Base-by-base conservation (phyloP, 2,888 invertebrate species). In the Autographa gamma region DNA sequence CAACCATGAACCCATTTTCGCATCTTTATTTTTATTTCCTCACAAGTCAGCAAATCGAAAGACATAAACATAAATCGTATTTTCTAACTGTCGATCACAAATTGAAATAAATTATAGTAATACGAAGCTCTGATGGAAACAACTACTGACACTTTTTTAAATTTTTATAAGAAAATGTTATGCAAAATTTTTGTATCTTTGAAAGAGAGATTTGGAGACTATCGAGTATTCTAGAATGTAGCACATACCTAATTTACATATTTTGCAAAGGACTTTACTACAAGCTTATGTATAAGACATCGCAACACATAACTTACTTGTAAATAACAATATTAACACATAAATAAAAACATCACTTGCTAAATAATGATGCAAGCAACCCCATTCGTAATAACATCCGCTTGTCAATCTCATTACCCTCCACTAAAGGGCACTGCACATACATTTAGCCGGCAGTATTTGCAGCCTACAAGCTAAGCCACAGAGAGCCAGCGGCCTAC, bases 401-500 rank as follows among this genome's bases (percentile, higher is more conserved):
- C 54, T 3, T 25, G 19, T 19, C 11, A 25, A 56, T 56, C 54
- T 56, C 54, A 56, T 56, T 56, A 56, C 11, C 14, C 54, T 56
- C 5, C 54, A 19, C 13, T 13, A 25, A 48, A 48, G 48, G n/a
- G 8, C 48, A n/a, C n/a, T 48, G 43, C 14, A 16, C 43, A 43
- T 43, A 48, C 48, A n/a, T 48, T n/a, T 48, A 48, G 48, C 48
- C 48, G 48, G n/a, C 16, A 5, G 61, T 34, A 41, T 63, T 67
- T 69, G 63, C 25, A 71, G 61, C 63, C 18, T 69, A 64, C 34
- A 34, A 60, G 43, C 59, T 48, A 56, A 48, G 48, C 48, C 48
- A 56, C 25, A 25, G 54, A 19, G 19, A 56, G 25, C 54, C 25
- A 25, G n/a, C 19, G 25, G 13, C 16, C 58, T 25, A 48, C 13